phyloP scores from a whole-genome alignment of 2,113 vertebrate genomes.

The Ornithorhynchus anatinus region DNA sequence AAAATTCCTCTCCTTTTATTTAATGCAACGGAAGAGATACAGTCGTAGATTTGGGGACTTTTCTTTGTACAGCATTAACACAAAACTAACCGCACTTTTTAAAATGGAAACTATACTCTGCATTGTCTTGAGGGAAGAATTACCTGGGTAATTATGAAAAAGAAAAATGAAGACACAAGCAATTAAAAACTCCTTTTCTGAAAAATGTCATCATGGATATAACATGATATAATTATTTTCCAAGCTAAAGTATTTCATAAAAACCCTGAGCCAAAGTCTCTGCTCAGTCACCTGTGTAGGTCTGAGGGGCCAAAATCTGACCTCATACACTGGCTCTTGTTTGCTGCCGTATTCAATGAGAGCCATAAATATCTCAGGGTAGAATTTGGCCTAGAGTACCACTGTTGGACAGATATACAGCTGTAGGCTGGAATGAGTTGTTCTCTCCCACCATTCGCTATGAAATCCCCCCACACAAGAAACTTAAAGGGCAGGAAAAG shows the following conservation, averaged over 20 bases:
- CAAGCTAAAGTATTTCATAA: constrained; percentile 43
- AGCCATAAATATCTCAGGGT: constrained; percentile 53
- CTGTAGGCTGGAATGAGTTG: constrained; percentile 31
- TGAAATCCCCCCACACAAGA: not conserved
- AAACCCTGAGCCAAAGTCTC: constrained; percentile 32
- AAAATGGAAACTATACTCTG: constrained; percentile 56
- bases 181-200: constrained; percentile 66
- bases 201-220: constrained; percentile 62
- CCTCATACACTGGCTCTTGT: constrained; percentile 25
- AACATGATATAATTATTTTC: constrained; percentile 56
- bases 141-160: constrained; percentile 57
- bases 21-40: constrained; percentile 43
- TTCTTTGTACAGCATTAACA: constrained; percentile 44
- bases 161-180: constrained; percentile 65
- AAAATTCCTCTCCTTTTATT: constrained; percentile 46
- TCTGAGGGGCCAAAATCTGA: constrained; percentile 55
- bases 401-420: constrained; percentile 54
- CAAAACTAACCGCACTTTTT: constrained; percentile 52
- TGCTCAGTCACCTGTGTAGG: constrained; percentile 40
- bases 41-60: constrained; percentile 39
- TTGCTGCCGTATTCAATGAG: constrained; percentile 28
- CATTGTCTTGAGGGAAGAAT: constrained; percentile 48
- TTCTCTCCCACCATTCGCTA: constrained; percentile 28
- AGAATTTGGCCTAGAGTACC: constrained; percentile 39
- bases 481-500: not conserved